A percentile compares a stretch with the other conserved stretches of the same genome.
Conservation (phyloP, 2,797 vertebrate genomes). For the Dromococcyx pavoninus region DNA sequence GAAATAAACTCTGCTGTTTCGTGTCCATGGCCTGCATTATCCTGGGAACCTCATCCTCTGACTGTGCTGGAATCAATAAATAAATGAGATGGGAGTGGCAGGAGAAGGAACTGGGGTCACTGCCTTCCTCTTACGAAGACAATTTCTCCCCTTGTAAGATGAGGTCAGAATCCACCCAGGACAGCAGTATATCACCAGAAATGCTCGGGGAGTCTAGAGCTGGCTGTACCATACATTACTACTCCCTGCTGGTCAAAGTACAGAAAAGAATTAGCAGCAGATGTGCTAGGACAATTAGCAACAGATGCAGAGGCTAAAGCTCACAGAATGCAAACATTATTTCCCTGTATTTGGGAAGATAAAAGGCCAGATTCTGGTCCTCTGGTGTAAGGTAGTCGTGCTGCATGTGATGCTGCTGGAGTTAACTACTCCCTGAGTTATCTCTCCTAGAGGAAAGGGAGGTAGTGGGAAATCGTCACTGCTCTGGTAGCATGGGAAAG, state of each 20-base stretch:
- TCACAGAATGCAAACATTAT: conserved; percentile 51
- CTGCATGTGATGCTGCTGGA: not conserved
- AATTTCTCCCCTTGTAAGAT: not conserved
- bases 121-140: not conserved
- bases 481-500: not conserved
- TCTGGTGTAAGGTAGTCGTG: not conserved
- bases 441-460: not conserved
- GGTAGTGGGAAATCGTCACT: accelerated
- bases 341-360: conserved; percentile 41
- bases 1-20: not conserved
- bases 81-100: not conserved
- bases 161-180: conserved; percentile 19
- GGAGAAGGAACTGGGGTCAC: not conserved
- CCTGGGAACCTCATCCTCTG: not conserved
- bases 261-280: conserved; percentile 67
- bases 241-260: conserved; percentile 68
- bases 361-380: conserved; percentile 40
- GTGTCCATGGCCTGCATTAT: not conserved
- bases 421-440: not conserved
- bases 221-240: conserved; percentile 51
- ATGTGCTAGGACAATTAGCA: conserved; percentile 69
- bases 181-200: conserved; percentile 24
- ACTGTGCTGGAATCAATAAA: not conserved
- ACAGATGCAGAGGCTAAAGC: conserved; percentile 68
- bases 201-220: not conserved